Conservation (phyloP, 2,113 vertebrate genomes). For the Sinocyclocheilus maitianheensis region DNA sequence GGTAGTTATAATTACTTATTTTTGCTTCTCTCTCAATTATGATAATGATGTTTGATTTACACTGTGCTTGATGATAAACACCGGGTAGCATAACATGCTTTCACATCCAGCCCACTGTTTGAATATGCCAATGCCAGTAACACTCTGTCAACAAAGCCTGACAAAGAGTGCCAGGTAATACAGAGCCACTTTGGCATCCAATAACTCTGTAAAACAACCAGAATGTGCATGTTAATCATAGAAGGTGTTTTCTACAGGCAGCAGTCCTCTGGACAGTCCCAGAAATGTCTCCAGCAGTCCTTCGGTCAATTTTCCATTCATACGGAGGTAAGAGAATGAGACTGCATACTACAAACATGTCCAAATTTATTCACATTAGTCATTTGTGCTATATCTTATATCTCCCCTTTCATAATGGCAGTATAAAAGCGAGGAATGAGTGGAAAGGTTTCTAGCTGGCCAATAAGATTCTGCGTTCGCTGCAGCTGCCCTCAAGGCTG, state of each 20-base stretch:
- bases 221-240: conserved; percentile 55
- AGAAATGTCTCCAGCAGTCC: conserved; percentile 86
- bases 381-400: not conserved
- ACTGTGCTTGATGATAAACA: conserved; percentile 18
- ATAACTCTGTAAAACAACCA: not conserved
- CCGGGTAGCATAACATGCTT: not conserved
- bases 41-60: conserved; percentile 21
- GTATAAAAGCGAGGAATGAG: not conserved
- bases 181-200: not conserved
- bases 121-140: not conserved
- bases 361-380: not conserved
- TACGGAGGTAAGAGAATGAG: conserved; percentile 82
- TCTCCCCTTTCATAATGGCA: conserved; percentile 13
- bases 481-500: conserved; percentile 52
- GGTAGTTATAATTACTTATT: conserved; percentile 71
- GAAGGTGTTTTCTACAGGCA: conserved; percentile 70
- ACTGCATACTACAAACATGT: not conserved
- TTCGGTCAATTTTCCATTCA: conserved; percentile 87
- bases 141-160: conserved; percentile 18
- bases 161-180: not conserved
- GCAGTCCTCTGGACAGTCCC: conserved; percentile 91
- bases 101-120: not conserved
- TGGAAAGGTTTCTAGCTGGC: conserved; percentile 8
- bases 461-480: not conserved
- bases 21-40: conserved; percentile 5